phyloP scores from a whole-genome alignment of 2,888 invertebrate genomes.

The Drosophila algonquin region DNA sequence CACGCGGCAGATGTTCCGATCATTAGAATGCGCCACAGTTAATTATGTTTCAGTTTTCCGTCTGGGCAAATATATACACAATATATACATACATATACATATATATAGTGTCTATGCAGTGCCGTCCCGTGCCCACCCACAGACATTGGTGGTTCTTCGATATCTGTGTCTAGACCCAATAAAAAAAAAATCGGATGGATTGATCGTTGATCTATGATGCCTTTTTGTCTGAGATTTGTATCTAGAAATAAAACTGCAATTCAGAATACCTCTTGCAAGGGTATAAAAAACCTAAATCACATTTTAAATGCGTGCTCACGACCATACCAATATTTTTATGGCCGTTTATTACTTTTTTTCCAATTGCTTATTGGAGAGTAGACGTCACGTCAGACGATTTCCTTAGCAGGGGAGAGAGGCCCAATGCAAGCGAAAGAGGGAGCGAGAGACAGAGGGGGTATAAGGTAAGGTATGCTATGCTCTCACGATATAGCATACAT shows the following conservation, averaged over 20 bases:
- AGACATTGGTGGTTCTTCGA: too few relatives aligned
- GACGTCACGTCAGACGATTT: slow-evolving; percentile 18
- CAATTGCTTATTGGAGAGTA: slow-evolving; percentile 14
- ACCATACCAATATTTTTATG: slow-evolving; percentile 62
- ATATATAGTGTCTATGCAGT: neutral
- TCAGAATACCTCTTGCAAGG: neutral
- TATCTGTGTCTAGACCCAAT: neutral
- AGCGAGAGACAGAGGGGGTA: neutral
- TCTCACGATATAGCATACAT: neutral
- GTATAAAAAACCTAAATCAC: slow-evolving; percentile 14
- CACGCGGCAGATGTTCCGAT: neutral
- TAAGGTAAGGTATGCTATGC: neutral
- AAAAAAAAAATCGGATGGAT: slow-evolving; percentile 4
- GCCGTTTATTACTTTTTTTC: slow-evolving; percentile 52
- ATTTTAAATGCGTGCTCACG: slow-evolving; percentile 78
- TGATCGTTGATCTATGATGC: neutral
- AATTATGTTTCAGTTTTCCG: slow-evolving; percentile 59
- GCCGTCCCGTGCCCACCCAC: neutral
- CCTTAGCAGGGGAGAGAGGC: slow-evolving; percentile 7
- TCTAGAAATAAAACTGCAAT: too few relatives aligned
- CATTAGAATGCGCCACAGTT: slow-evolving; percentile 56
- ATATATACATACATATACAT: neutral
- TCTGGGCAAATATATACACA: neutral
- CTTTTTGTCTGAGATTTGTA: neutral
- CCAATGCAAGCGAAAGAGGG: too few relatives aligned